Conservation (phyloP, 2,797 vertebrate genomes). For the Scolopax bukidnonensis region DNA sequence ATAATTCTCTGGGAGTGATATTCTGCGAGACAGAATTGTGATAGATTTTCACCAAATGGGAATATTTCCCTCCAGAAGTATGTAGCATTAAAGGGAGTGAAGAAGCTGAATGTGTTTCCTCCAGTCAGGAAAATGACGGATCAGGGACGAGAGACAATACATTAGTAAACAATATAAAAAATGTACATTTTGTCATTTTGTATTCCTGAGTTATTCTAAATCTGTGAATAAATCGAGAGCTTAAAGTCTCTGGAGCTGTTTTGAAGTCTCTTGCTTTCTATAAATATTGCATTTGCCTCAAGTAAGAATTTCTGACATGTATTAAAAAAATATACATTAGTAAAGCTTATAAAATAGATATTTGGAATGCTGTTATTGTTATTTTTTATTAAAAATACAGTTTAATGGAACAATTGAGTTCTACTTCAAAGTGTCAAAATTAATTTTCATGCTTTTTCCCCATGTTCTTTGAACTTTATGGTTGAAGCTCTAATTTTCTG, state of each 20-base stretch:
- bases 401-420: conserved; percentile 71
- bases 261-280: conserved; percentile 76
- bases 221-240: conserved; percentile 68
- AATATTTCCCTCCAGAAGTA: conserved; percentile 71
- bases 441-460: conserved; percentile 40
- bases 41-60: conserved; percentile 71
- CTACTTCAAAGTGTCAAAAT: conserved; percentile 63
- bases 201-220: conserved; percentile 74
- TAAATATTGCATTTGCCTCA: conserved; percentile 76
- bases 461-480: conserved; percentile 52
- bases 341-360: conserved; percentile 70
- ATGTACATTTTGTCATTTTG: conserved; percentile 73
- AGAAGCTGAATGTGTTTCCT: conserved; percentile 49
- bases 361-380: conserved; percentile 69
- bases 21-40: conserved; percentile 63
- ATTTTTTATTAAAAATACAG: conserved; percentile 72
- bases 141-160: conserved; percentile 66
- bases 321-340: conserved; percentile 76
- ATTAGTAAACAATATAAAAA: conserved; percentile 72
- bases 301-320: conserved; percentile 73
- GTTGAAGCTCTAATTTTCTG: conserved; percentile 50
- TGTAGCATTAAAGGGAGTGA: conserved; percentile 65
- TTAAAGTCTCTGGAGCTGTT: conserved; percentile 70
- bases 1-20: conserved; percentile 59
- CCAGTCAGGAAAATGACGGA: conserved; percentile 61